phyloP scores from a whole-genome alignment of 2,888 invertebrate species.

The Litoditis marina region DNA sequence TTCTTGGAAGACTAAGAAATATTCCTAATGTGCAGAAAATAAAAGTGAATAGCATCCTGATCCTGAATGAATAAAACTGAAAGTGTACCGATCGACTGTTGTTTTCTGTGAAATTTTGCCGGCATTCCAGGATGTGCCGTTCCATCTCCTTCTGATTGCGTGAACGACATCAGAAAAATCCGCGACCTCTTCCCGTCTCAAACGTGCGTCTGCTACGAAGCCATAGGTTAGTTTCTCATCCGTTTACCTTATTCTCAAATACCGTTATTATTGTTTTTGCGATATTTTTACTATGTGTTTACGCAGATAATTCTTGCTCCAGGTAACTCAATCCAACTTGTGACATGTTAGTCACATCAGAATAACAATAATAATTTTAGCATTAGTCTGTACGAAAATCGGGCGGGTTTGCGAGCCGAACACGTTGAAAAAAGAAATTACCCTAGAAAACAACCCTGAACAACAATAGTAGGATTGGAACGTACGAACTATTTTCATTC shows the following conservation, averaged over 20 bases:
- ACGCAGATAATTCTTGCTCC: neutral
- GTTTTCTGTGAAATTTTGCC: neutral
- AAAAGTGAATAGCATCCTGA: too few relatives aligned
- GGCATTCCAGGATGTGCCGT: slow-evolving; percentile 32
- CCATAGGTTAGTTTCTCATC: slow-evolving; percentile 22
- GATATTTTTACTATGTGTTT: too few relatives aligned
- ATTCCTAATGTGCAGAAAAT: too few relatives aligned
- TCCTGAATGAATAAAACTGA: neutral
- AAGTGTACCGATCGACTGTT: neutral
- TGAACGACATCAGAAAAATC: slow-evolving; percentile 26
- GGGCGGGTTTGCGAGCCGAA: too few relatives aligned
- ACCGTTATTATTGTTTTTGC: neutral
- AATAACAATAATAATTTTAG: too few relatives aligned
- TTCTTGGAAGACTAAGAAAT: too few relatives aligned
- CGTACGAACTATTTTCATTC: too few relatives aligned
- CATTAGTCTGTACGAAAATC: too few relatives aligned
- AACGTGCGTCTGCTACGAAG: slow-evolving; percentile 35
- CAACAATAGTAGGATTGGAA: too few relatives aligned
- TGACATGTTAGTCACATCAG: too few relatives aligned
- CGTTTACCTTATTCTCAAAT: neutral
- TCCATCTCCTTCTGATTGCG: slow-evolving; percentile 42
- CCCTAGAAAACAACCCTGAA: too few relatives aligned
- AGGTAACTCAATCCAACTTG: neutral
- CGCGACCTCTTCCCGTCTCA: slow-evolving; percentile 19
- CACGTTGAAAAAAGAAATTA: too few relatives aligned